Evolutionary conservation across 2,113 vertebrate species (phyloP), one percentile per base, ranked within the genome.

Genomic region (Scytalopus superciliaris): DNA sequence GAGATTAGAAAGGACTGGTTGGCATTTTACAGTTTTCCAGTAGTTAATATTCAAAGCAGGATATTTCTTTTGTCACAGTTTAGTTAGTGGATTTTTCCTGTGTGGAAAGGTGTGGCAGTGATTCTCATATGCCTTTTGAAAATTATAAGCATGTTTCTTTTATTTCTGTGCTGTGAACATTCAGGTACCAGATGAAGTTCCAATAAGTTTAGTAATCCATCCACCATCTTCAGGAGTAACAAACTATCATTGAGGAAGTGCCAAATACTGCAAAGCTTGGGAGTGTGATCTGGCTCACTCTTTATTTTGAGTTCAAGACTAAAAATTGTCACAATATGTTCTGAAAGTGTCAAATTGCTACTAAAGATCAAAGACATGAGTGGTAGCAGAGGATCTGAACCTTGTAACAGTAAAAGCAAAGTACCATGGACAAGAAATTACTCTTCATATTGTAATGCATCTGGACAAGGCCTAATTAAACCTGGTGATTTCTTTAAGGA

Each of bases 1-100:
- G 67, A 92, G 89, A 94, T 69, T 80, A 72, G 63, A 86, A 95
- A 75, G 31, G 42, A 87, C 30, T 90, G n/a, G 5, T 53, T 92
- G 69, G 37, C 47, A 62, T 93, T 92, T 96, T 86, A n/a, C 9
- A 59, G n/a, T 86, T 67, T 92, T 74, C 39, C 24, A 47, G 39
- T 59, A 87, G 64, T 93, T 95, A 93, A 84, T 96, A 94, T 93
- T 89, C 78, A 77, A 80, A 96, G 66, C 40, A 52, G 21, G 15
- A 12, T 47, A 68, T 62, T 94, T 96, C 82, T 49, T 94, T 92
- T 97, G 74, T 94, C 16, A 93, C 44, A 64, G n/a, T 64, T 62
- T 33, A 93, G 9, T 67, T 86, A 68, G 69, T 77, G 31, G 24
- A 42, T 84, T 95, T 92, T 95, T 82, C 21, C 39, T 94, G n/a